Conservation (phyloP, 2,888 invertebrate genomes). For the Pachymerium ferrugineum region DNA sequence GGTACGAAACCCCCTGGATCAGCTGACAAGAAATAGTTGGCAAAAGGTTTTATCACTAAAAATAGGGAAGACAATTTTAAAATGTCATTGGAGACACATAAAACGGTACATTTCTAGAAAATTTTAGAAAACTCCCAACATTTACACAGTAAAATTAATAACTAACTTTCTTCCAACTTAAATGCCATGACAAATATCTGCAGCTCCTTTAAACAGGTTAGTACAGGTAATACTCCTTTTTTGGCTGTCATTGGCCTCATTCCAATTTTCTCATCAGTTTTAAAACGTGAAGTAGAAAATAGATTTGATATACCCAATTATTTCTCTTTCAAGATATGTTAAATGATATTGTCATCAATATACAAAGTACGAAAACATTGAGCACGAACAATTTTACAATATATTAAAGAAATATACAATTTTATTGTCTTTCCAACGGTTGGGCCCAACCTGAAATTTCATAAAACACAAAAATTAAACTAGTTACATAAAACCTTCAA, state of each 20-base stretch:
- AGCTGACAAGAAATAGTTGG: constrained; percentile 8
- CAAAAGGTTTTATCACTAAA: background rate
- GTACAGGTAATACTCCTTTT: background rate
- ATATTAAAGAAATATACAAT: too few relatives aligned
- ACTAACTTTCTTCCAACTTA: too few relatives aligned
- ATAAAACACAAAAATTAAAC: background rate
- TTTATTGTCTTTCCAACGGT: too few relatives aligned
- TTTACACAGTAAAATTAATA: too few relatives aligned
- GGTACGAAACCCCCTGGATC: background rate
- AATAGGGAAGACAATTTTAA: constrained; percentile 5
- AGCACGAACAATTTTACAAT: too few relatives aligned
- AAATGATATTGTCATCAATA: too few relatives aligned
- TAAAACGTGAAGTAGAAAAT: background rate
- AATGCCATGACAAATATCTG: too few relatives aligned
- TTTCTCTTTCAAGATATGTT: too few relatives aligned
- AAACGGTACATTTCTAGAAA: background rate
- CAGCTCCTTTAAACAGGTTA: background rate
- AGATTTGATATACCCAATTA: background rate
- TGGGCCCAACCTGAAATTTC: background rate
- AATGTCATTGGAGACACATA: background rate
- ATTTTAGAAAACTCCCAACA: background rate
- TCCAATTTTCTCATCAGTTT: background rate
- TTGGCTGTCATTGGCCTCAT: constrained; percentile 12
- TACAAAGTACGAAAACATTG: too few relatives aligned
- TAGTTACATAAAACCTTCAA: background rate